Evolutionary conservation across 2,888 invertebrate genomes (phyloP), one percentile per base, ranked within the genome.

Genomic region (Salticus scenicus): DNA sequence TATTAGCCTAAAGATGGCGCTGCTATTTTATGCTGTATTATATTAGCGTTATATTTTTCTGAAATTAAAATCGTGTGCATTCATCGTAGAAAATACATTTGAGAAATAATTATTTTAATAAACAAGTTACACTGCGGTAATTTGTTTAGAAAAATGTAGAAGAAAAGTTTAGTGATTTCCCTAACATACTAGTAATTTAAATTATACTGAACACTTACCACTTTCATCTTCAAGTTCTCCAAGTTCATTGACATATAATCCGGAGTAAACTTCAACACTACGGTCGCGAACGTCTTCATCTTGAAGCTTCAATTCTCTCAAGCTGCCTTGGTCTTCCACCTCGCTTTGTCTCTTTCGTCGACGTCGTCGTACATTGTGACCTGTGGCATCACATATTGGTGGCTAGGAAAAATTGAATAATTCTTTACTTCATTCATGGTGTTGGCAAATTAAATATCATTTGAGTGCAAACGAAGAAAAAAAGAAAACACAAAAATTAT

Each of bases 231-330:
- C 87, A 20, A 88, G 83, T 63, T 90, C 90, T 30, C 89, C 89
- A 51, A 94, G 95, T 91, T 97, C 97, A 91, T 97, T 97, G 70
- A 97, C 97, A 91, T 96, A 96, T 14, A 97, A 93, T 7, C 97
- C 97, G 81, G 96, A 96, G 92, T 95, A 97, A 74, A 97, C 95
- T 91, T 97, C 96, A 88, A 97, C 96, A 10, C 95, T 96, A 8
- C 97, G 88, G 74, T 90, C 90, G 73, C 89, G 88, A 5, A 87
- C 76, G 27, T 89, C 96, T 1, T 96, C 96, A 0, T 94, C 93
- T 24, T 89, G 89, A 17, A 88, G 82, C 14, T 87, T 82, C 73
- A 90, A 84, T 24, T 89, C 89, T 47, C 88, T 76, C 95, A 87
- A 90, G 90, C 87, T 90, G n/a, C 90, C 89, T 10, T 88, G 84